Conservation (phyloP, 1,140 invertebrate genomes). For the Drosophila carrolli region DNA sequence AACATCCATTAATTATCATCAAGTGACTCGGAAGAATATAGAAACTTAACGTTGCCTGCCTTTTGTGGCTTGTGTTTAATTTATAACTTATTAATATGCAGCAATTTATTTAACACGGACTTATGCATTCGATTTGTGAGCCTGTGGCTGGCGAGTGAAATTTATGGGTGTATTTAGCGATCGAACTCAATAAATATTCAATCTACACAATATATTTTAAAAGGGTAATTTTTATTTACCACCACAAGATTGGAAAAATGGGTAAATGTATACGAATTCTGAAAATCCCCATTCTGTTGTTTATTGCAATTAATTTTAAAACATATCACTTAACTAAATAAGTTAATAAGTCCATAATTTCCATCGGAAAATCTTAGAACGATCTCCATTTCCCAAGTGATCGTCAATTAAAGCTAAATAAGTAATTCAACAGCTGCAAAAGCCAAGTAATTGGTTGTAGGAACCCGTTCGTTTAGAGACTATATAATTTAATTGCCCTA, state of each 20-base stretch:
- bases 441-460: constrained; percentile 25
- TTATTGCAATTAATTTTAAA: too few relatives aligned
- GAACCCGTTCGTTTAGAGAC: constrained; percentile 45
- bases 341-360: neutral
- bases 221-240: neutral
- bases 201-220: neutral
- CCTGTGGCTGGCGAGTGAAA: constrained; percentile 9
- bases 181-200: constrained; percentile 11
- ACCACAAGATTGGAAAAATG: too few relatives aligned
- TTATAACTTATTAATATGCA: constrained; percentile 52
- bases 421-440: constrained; percentile 22
- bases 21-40: constrained; percentile 47
- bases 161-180: constrained; percentile 31
- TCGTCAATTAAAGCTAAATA: constrained; percentile 9
- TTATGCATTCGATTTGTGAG: constrained; percentile 24
- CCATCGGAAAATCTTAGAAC: neutral
- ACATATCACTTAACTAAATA: too few relatives aligned
- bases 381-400: neutral
- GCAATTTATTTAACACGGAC: constrained; percentile 40
- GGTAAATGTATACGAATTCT: too few relatives aligned
- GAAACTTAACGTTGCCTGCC: constrained; percentile 46
- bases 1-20: constrained; percentile 67
- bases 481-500: constrained; percentile 43
- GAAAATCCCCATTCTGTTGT: too few relatives aligned
- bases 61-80: constrained; percentile 62